These are phyloP conservation scores for Bradypodion pumilum DNA, from an alignment of 2,797 vertebrate genomes.

Conservation along the genomic window DNA sequence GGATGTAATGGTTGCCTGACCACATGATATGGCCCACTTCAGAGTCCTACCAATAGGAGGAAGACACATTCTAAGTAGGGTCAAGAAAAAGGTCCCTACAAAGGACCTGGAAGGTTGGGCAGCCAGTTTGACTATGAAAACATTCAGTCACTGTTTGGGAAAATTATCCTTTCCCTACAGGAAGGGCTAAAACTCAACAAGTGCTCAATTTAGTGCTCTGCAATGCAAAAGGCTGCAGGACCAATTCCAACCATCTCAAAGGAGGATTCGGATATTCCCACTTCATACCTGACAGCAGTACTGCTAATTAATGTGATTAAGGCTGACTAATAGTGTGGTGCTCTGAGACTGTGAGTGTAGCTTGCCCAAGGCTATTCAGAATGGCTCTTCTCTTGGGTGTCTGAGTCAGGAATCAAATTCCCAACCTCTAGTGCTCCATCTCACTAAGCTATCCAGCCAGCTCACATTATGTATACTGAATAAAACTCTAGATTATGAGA, in stretches of 20 bases:
- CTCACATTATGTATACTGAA: too few relatives aligned
- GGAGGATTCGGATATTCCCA: neutral
- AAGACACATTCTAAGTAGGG: neutral
- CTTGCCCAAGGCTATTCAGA: too few relatives aligned
- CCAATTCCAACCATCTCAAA: neutral
- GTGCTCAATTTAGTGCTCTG: neutral
- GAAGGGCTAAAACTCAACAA: neutral
- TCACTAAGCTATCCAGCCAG: too few relatives aligned
- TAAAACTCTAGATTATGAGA: too few relatives aligned
- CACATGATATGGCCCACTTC: neutral
- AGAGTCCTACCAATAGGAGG: neutral
- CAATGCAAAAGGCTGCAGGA: neutral
- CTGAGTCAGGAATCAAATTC: too few relatives aligned
- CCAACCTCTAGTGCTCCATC: too few relatives aligned
- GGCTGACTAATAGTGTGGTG: neutral
- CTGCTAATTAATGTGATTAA: neutral
- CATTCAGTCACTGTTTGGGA: neutral
- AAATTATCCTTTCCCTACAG: neutral
- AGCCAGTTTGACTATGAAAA: neutral
- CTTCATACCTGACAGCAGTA: neutral
- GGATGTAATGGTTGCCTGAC: neutral
- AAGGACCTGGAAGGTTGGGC: neutral
- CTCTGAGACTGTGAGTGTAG: too few relatives aligned
- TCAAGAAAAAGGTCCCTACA: neutral
- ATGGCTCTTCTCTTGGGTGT: too few relatives aligned